Percentiles rank a stretch among this genome's conserved stretches.
Evolutionary conservation across 1,140 invertebrate genomes (phyloP).

Genomic region (Bombus confusus): DNA sequence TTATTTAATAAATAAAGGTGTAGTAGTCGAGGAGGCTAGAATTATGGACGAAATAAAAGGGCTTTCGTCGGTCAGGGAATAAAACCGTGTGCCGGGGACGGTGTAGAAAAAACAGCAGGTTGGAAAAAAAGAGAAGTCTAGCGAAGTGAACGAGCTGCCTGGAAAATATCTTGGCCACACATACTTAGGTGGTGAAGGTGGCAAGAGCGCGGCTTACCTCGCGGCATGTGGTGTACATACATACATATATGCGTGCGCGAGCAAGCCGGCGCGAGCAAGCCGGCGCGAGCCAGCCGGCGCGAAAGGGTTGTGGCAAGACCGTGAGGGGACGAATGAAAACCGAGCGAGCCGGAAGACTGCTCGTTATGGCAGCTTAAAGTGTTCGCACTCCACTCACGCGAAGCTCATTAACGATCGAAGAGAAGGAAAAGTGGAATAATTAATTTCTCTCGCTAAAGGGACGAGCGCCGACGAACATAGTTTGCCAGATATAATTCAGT

Average conservation of each 20-base stretch:
- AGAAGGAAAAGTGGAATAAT: conserved; percentile 58
- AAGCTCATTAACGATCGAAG: conserved; percentile 67
- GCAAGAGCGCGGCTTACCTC: background rate
- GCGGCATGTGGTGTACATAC: background rate
- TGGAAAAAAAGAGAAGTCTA: background rate
- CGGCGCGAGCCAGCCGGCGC: background rate
- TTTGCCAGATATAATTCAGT: conserved; percentile 35
- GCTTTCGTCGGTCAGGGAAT: background rate
- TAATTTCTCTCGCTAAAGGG: conserved; percentile 46
- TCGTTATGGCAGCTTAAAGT: conserved; percentile 60
- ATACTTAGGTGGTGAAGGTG: background rate
- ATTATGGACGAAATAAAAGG: background rate
- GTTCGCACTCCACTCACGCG: conserved; percentile 62
- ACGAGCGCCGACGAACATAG: background rate
- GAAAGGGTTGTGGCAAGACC: conserved; percentile 30
- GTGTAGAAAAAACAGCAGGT: background rate
- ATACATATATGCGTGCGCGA: background rate
- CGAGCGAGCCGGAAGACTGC: conserved; percentile 58
- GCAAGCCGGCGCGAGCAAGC: background rate
- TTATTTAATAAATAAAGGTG: background rate
- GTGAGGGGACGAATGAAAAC: conserved; percentile 55
- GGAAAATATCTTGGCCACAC: conserved; percentile 38
- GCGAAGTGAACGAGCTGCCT: conserved; percentile 10
- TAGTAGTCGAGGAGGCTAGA: background rate
- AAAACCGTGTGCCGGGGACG: background rate